A percentile compares a stretch with the other conserved stretches of the same genome.
phyloP scores from a whole-genome alignment of 2,888 invertebrate genomes.

The Trichogramma evanescens region DNA sequence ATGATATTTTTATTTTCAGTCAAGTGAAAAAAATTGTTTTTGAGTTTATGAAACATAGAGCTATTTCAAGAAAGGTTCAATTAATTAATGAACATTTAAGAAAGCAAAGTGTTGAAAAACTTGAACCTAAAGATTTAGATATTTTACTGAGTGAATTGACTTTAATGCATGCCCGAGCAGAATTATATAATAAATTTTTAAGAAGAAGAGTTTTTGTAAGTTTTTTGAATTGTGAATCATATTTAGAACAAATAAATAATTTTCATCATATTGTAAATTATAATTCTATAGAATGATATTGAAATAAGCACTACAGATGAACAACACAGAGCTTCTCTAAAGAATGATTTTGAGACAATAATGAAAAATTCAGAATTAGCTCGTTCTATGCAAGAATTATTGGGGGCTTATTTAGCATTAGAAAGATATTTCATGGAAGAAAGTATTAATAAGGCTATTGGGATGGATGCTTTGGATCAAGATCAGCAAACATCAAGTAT shows the following conservation, averaged over 20 bases:
- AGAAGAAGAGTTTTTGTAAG: slow-evolving; percentile 65
- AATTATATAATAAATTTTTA: slow-evolving; percentile 85
- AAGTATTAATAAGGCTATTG: slow-evolving; percentile 85
- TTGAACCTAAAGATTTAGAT: slow-evolving; percentile 81
- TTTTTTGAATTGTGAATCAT: slow-evolving; percentile 13
- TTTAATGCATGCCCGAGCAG: slow-evolving; percentile 81
- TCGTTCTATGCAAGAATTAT: slow-evolving; percentile 71
- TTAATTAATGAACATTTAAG: slow-evolving; percentile 57
- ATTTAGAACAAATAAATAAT: neutral
- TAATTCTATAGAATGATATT: slow-evolving; percentile 53
- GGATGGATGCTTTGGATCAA: slow-evolving; percentile 67
- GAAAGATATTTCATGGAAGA: slow-evolving; percentile 95
- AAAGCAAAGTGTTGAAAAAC: slow-evolving; percentile 50
- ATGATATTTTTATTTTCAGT: slow-evolving; percentile 19
- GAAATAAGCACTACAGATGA: slow-evolving; percentile 55
- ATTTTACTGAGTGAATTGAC: slow-evolving; percentile 84
- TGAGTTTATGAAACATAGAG: slow-evolving; percentile 67
- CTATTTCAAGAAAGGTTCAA: slow-evolving; percentile 57
- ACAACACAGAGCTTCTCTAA: slow-evolving; percentile 47
- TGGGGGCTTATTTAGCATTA: slow-evolving; percentile 82
- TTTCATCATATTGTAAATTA: neutral
- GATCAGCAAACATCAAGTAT: slow-evolving; percentile 79
- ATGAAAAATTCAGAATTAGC: slow-evolving; percentile 68
- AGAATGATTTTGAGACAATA: slow-evolving; percentile 57
- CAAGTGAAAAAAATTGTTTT: slow-evolving; percentile 57